Base-by-base conservation (phyloP, 2,888 invertebrate genomes). In the Capitulum mitella region DNA sequence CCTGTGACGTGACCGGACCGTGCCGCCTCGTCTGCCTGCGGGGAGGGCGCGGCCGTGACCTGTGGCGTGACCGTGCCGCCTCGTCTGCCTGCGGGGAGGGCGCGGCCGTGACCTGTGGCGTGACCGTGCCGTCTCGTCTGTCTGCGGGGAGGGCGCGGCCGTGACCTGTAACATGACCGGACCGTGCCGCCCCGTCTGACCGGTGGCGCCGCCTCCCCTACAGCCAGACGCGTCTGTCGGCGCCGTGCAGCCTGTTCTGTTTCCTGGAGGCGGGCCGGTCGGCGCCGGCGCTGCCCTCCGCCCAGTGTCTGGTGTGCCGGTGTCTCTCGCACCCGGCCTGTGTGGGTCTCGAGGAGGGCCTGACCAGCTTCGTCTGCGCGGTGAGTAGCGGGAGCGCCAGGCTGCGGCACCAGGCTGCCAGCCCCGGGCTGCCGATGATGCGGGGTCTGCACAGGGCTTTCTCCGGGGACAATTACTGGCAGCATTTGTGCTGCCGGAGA, bases 221-320 rank as follows among this genome's bases (percentile, higher is more conserved):
- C 70, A 70, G 70, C 3, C 70, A 37, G 40, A 26, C 10, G 22
- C 70, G 70, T 1, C 70, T 5, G 70, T 6, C 40, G 70, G 40
- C 70, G 37, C 70, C 70, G 26, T 70, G 70, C 40, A 70, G 40
- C 12, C 70, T 70, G 40, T 70, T 70, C 70, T 70, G 70, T 26
- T 70, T 70, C 70, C 8, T 26, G 22, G 70, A 37, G 29, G 34
- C 37, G 22, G 19, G 16, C 10, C 26, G 6, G 37, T 26, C 70
- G 37, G 22, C 37, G 37, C 37, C 32, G 70, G 70, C 70, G 14
- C 70, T 70, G 40, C 70, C 70, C 34, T 70, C 70, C 19, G 40
- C 26, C 12, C 70, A 70, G 70, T 70, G 70, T 26, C 70, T 70
- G 26, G 37, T 70, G 34, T 70, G 70, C 26, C 70, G 70, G 26